Evolutionary conservation across 2,888 invertebrate species (phyloP).

Genomic region (Torymus tubicola): DNA sequence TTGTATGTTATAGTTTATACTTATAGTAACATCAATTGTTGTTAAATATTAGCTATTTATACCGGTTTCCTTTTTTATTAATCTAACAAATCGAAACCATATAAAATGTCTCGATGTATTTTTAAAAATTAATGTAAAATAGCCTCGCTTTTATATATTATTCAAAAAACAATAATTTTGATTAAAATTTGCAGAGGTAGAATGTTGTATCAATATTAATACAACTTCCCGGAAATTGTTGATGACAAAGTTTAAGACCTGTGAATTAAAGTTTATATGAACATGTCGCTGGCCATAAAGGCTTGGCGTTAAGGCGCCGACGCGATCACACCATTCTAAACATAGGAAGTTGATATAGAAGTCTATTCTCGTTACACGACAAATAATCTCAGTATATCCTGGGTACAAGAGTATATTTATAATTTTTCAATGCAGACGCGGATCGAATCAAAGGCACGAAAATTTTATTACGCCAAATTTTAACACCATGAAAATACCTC

Average conservation of each 20-base stretch:
- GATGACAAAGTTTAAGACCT: conserved; percentile 54
- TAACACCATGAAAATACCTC: too few species aligned
- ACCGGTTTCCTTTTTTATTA: too few species aligned
- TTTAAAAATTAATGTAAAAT: too few species aligned
- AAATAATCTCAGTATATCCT: conserved; percentile 66
- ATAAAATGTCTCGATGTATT: too few species aligned
- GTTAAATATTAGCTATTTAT: too few species aligned
- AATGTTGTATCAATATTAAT: conserved; percentile 41
- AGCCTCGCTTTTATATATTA: too few species aligned
- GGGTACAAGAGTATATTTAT: conserved; percentile 22
- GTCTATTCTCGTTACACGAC: conserved; percentile 70
- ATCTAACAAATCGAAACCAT: too few species aligned
- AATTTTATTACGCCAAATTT: background rate
- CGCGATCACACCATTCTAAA: conserved; percentile 64
- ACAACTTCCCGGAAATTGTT: conserved; percentile 49
- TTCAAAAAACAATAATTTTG: too few species aligned
- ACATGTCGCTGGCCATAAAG: conserved; percentile 56
- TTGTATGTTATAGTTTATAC: too few species aligned
- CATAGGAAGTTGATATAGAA: conserved; percentile 74
- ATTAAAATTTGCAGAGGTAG: background rate
- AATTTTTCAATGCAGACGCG: conserved; percentile 31
- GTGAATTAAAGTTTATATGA: conserved; percentile 57
- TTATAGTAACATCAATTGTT: too few species aligned
- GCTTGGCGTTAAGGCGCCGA: conserved; percentile 57
- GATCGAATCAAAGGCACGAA: background rate